These are phyloP conservation scores for Pteromalus puparum DNA, from an alignment of 1,140 invertebrate genomes.

Conservation along the genomic window DNA sequence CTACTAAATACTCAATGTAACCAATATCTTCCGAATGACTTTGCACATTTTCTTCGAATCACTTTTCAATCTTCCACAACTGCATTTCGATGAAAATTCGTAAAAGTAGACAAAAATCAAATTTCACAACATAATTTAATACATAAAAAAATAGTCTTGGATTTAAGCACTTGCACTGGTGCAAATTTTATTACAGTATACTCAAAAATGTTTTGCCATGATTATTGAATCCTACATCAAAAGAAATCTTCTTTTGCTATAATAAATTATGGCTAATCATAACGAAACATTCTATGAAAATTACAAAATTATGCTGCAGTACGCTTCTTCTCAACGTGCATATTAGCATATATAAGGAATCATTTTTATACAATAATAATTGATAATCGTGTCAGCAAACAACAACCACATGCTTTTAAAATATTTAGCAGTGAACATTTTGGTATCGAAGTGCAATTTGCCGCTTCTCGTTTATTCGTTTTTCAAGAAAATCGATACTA, in stretches of 20 bases:
- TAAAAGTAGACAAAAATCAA: neutral
- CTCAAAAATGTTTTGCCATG: neutral
- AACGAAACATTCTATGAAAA: neutral
- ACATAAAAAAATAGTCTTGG: neutral
- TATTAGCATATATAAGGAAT: slow-evolving; percentile 7
- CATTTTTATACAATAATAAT: slow-evolving; percentile 21
- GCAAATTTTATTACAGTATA: neutral
- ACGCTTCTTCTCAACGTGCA: neutral
- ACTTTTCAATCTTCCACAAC: neutral
- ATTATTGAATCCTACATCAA: neutral
- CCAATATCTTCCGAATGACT: neutral
- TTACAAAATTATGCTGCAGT: slow-evolving; percentile 1
- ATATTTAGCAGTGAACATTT: slow-evolving; percentile 51
- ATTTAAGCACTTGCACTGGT: neutral
- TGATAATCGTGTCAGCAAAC: slow-evolving; percentile 16
- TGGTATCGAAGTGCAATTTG: neutral
- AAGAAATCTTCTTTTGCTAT: neutral
- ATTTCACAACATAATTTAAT: neutral
- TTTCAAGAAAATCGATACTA: slow-evolving; percentile 12
- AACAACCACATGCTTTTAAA: slow-evolving; percentile 11
- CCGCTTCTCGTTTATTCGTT: neutral
- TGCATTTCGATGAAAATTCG: neutral
- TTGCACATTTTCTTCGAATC: neutral
- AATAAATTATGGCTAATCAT: slow-evolving; percentile 4
- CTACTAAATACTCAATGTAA: slow-evolving; percentile 36